Conservation (phyloP, 2,888 invertebrate species). For the Plagodis pulveraria region DNA sequence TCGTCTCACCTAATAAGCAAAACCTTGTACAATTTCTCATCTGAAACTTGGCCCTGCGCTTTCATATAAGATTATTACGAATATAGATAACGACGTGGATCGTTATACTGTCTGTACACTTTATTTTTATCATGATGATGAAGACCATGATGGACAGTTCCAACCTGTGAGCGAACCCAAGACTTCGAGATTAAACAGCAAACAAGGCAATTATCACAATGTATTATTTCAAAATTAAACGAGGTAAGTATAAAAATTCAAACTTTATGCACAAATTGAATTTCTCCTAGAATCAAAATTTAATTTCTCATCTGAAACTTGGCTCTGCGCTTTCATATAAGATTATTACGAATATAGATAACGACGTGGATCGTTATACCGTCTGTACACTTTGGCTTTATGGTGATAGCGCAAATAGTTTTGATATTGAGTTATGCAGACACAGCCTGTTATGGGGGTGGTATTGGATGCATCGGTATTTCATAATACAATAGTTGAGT, state of each 20-base stretch:
- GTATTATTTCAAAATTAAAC: too few species aligned
- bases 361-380: conserved; percentile 48
- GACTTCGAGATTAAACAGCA: too few species aligned
- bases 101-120: conserved; percentile 44
- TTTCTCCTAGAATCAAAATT: conserved; percentile 25
- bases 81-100: conserved; percentile 43
- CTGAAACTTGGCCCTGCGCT: conserved; percentile 24
- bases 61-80: conserved; percentile 29
- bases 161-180: too few species aligned
- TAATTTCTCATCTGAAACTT: conserved; percentile 27
- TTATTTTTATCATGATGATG: conserved; percentile 49
- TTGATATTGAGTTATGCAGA: conserved; percentile 82
- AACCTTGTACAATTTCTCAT: conserved; percentile 31
- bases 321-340: conserved; percentile 34
- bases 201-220: too few species aligned
- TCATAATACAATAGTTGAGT: conserved; percentile 32
- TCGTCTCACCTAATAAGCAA: too few species aligned
- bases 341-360: conserved; percentile 23
- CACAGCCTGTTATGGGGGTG: conserved; percentile 46
- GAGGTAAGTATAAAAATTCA: too few species aligned
- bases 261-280: conserved; percentile 36
- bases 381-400: conserved; percentile 42
- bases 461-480: conserved; percentile 64
- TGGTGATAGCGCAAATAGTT: conserved; percentile 66
- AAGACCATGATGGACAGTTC: too few species aligned